phyloP scores from a whole-genome alignment of 1,140 invertebrate species.

The Cataglyphis hispanica region DNA sequence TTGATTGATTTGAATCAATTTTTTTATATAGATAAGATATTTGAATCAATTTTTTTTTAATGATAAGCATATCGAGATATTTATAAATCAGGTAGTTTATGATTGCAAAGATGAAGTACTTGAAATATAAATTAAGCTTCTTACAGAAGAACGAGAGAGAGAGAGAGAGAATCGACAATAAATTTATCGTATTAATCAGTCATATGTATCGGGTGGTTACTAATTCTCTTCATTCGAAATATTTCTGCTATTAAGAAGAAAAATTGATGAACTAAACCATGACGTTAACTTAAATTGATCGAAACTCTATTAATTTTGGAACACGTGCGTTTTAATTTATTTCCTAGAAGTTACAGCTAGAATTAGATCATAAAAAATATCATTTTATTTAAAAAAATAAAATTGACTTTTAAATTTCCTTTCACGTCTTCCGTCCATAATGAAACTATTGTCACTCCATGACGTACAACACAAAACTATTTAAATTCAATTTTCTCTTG shows the following conservation, averaged over 20 bases:
- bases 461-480: not conserved
- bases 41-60: not conserved
- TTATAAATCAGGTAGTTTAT: not conserved
- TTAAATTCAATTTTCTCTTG: not conserved
- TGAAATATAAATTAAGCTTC: not conserved
- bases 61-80: not conserved
- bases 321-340: too few species aligned
- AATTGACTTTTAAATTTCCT: not conserved
- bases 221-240: too few species aligned
- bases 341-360: too few species aligned
- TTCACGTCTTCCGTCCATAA: not conserved
- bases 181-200: constrained; percentile 19
- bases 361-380: not conserved
- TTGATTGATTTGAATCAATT: constrained; percentile 3
- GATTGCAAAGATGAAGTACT: not conserved
- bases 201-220: not conserved
- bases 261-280: too few species aligned
- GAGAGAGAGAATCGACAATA: not conserved
- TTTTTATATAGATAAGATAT: too few species aligned
- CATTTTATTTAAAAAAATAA: not conserved
- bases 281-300: too few species aligned
- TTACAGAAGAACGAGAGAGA: too few species aligned
- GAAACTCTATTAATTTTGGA: too few species aligned
- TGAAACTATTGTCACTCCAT: not conserved
- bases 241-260: too few species aligned